phyloP scores from a whole-genome alignment of 2,888 invertebrate genomes.

The Cylindroiulus punctatus region DNA sequence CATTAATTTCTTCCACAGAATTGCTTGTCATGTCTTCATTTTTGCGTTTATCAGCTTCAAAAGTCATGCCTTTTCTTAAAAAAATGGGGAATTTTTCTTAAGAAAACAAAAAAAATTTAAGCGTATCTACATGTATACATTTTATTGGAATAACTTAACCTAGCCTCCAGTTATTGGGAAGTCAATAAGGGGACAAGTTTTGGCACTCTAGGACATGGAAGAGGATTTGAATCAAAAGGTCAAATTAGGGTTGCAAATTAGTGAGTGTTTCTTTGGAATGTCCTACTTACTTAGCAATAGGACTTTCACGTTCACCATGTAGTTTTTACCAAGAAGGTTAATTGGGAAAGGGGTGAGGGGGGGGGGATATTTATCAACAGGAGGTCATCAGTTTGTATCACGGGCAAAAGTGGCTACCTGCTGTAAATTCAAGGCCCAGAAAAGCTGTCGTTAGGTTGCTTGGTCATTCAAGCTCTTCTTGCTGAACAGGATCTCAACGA shows the following conservation, averaged over 20 bases:
- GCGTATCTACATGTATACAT: no score
- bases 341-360: no score
- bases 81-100: no score
- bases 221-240: neutral
- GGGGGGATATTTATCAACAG: neutral
- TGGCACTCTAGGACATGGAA: neutral
- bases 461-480: neutral
- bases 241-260: no score
- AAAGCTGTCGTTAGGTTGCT: neutral
- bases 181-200: neutral
- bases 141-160: no score
- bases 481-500: neutral
- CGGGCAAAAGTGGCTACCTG: neutral
- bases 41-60: no score
- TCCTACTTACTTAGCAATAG: neutral
- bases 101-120: no score
- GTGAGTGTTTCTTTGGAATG: neutral
- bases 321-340: neutral
- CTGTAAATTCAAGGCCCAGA: slow-evolving; percentile 9
- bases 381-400: neutral
- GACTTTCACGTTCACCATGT: neutral
- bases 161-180: no score
- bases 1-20: no score
- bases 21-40: no score
- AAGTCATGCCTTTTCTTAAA: no score